Evolutionary conservation across 2,888 invertebrate species (phyloP), one percentile per base, ranked within the genome.

Genomic region (Drosophila incognita): DNA sequence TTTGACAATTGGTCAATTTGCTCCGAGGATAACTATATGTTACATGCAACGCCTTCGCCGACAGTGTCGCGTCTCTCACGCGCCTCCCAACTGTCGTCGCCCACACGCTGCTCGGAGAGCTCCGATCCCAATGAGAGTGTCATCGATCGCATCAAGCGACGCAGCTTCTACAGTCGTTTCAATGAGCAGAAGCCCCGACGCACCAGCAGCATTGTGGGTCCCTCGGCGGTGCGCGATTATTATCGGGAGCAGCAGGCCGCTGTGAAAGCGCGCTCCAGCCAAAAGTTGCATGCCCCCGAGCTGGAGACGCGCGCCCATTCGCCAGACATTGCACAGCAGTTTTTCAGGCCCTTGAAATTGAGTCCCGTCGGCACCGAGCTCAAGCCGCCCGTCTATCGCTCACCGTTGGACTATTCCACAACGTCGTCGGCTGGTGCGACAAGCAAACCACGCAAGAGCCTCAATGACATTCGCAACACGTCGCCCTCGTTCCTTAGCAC

Each of bases 81-180:
- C 92, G 87, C 94, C 87, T 92, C 94, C 76, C 90, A 95, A 93
- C 81, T 91, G 1, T 92, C 92, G 0, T 90, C 92, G 29, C 92
- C 92, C 33, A 92, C 93, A 1, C 92, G 92, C 40, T 84, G 94
- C 11, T 90, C 90, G 4, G 92, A 91, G 56, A 87, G 88, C 49
- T 90, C 92, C 1, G 94, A 94, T 79, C 94, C 94, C 56, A 93
- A 93, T 67, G 97, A 97, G 90, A 97, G 97, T 69, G 96, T 98
- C 49, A 96, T 96, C 60, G 98, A 98, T 90, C 94, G 98, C 86
- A 98, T 98, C 86, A 94, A 97, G 82, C 94, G 98, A 38, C 97
- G 97, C 92, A 98, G 98, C 92, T 98, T 97, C 93, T 98, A 97
- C 91, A 95, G 96, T 18, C 94, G 98, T 81, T 98, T 98, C 92